These are phyloP conservation scores for Lepus oiostolus DNA, from an alignment of 2,797 vertebrate genomes.

Conservation along the genomic window DNA sequence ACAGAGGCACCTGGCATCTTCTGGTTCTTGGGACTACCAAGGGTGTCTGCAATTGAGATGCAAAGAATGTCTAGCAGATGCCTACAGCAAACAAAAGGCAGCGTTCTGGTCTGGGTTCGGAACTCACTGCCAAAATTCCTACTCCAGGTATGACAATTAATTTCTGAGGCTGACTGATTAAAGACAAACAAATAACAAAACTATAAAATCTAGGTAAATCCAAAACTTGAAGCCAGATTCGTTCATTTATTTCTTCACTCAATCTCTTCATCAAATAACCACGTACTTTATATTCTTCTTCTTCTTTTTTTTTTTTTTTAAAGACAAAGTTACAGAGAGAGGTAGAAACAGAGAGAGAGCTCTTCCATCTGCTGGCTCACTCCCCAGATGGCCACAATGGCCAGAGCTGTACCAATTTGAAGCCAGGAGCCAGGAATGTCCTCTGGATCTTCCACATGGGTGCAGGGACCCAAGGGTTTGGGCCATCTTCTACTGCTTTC, in stretches of 20 bases:
- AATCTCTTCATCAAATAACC: background rate
- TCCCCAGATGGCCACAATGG: too few species aligned
- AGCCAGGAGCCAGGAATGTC: too few species aligned
- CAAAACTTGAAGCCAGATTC: background rate
- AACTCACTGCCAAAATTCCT: background rate
- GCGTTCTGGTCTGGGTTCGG: background rate
- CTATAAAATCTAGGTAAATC: background rate
- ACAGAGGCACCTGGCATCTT: background rate
- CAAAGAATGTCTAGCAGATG: background rate
- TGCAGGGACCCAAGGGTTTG: too few species aligned
- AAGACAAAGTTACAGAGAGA: too few species aligned
- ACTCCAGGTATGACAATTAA: background rate
- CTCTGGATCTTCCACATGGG: too few species aligned
- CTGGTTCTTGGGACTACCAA: background rate
- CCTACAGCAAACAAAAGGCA: background rate
- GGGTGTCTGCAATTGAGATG: background rate
- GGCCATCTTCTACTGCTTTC: too few species aligned
- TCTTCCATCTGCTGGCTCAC: too few species aligned
- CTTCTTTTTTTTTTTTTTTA: too few species aligned
- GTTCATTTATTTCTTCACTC: background rate
- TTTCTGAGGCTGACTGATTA: constrained; percentile 17
- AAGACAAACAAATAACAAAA: background rate
- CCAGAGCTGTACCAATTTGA: too few species aligned
- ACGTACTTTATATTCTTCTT: too few species aligned
- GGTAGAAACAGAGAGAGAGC: too few species aligned